Base-by-base conservation (phyloP, 2,888 invertebrate genomes). In the Eubasilissa splendida region DNA sequence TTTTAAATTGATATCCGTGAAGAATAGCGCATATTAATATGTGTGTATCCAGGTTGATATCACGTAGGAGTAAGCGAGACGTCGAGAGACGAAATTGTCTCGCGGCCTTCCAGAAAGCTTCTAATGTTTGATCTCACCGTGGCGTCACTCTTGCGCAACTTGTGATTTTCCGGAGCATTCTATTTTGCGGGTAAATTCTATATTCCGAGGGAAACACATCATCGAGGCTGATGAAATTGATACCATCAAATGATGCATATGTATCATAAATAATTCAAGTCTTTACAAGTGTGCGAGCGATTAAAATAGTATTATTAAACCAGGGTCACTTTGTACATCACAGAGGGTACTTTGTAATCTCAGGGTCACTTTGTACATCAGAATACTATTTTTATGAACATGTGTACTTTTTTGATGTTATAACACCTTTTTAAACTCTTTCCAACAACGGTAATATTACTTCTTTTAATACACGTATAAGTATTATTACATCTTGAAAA, bases 1-100 rank as follows among this genome's bases (percentile, higher is more conserved):
- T 76, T 79, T 81, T 54, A 66, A 54, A 59, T 80, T 60, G 73
- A 66, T 78, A 73, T 78, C 78, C 31, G 60, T 63, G 53, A 56
- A 63, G 60, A 59, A 58, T 58, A 63, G 33, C 42, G 42, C 54
- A 66, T 66, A 33, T 63, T 63, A 63, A 33, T 63, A 33, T 63
- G 63, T 12, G 31, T 5, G 42, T 42, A 50, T 52, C 63, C 52
- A 53, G 63, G 12, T 31, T 10, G 63, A 63, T 63, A 7, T 7
- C 42, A 63, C 63, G 63, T 63, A 63, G 63, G 63, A 63, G 63
- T 63, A 63, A 31, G 63, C 63, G 63, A 42, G 42, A 42, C 7
- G 42, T 0, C 7, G 42, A 42, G 10, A 63, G 63, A 63, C 10
- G 63, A 63, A 63, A 63, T 12, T 63, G 63, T 33, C 33, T 42